phyloP scores from a whole-genome alignment of 2,113 vertebrate species.

The Pantherophis guttatus region DNA sequence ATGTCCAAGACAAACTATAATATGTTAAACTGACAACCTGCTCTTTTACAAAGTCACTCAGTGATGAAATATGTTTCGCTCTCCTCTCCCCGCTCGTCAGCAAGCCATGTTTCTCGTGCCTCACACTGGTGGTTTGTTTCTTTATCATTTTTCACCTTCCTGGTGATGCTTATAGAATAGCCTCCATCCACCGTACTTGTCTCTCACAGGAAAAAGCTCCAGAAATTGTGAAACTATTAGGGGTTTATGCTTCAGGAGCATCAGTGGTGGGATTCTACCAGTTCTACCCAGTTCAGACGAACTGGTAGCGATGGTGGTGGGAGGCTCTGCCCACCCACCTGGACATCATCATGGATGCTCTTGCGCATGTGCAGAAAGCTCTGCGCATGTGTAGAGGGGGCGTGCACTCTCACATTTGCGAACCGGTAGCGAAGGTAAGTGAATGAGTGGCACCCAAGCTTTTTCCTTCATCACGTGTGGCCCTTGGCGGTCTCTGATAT shows the following conservation, averaged over 20 bases:
- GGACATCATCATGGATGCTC: no score
- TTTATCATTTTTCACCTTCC: slow-evolving; percentile 11
- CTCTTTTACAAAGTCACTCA: slow-evolving; percentile 28
- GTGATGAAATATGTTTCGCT: slow-evolving; percentile 15
- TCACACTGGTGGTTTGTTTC: not conserved
- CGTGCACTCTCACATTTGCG: no score
- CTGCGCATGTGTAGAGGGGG: no score
- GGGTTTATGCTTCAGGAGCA: not conserved
- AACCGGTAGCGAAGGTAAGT: no score
- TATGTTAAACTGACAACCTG: slow-evolving; percentile 31
- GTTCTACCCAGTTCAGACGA: no score
- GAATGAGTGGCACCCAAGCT: no score
- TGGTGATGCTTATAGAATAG: not conserved
- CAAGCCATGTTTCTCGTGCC: not conserved
- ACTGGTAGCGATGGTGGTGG: no score
- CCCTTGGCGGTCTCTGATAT: not conserved
- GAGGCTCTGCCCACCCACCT: no score
- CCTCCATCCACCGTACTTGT: not conserved
- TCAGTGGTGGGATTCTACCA: no score
- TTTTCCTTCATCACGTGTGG: not conserved
- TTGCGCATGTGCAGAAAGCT: no score
- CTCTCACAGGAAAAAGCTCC: not conserved
- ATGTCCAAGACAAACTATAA: slow-evolving; percentile 20
- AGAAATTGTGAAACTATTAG: not conserved
- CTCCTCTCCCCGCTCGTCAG: not conserved